Evolutionary conservation across 1,140 invertebrate species (phyloP).

Genomic region (Drosophila serrata): DNA sequence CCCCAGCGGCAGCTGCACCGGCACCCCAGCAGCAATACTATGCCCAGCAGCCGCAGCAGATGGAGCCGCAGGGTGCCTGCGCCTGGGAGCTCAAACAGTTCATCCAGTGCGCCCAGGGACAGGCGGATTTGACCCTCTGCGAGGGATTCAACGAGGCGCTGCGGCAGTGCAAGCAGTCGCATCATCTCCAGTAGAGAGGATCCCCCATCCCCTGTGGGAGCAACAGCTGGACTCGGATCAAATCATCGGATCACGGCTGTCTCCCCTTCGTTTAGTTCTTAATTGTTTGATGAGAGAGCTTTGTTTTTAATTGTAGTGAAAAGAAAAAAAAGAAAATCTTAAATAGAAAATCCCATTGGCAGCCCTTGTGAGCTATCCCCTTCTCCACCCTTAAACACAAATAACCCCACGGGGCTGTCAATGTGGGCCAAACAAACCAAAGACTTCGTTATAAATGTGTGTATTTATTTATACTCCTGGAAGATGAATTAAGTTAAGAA

Average conservation of each 20-base stretch:
- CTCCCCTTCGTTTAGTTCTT: conserved; percentile 61
- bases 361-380: neutral
- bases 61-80: conserved; percentile 90
- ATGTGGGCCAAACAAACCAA: conserved; percentile 29
- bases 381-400: neutral
- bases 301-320: conserved; percentile 75
- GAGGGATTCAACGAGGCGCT: conserved; percentile 97
- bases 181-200: conserved; percentile 73
- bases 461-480: conserved; percentile 3
- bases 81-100: conserved; percentile 96
- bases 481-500: neutral
- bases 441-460: neutral
- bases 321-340: conserved; percentile 41
- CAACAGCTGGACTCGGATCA: conserved; percentile 1
- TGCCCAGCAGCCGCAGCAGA: conserved; percentile 83
- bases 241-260: neutral
- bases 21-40: conserved; percentile 78
- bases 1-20: conserved; percentile 78
- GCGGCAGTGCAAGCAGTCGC: conserved; percentile 92
- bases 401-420: conserved; percentile 18
- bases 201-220: neutral
- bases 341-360: conserved; percentile 61
- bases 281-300: conserved; percentile 59
- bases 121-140: conserved; percentile 93
- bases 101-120: conserved; percentile 94